A percentile compares a stretch with the other conserved stretches of the same genome.
These are phyloP conservation scores for Drosophila busckii DNA, from an alignment of 1,140 invertebrate genomes.

Conservation along the genomic window DNA sequence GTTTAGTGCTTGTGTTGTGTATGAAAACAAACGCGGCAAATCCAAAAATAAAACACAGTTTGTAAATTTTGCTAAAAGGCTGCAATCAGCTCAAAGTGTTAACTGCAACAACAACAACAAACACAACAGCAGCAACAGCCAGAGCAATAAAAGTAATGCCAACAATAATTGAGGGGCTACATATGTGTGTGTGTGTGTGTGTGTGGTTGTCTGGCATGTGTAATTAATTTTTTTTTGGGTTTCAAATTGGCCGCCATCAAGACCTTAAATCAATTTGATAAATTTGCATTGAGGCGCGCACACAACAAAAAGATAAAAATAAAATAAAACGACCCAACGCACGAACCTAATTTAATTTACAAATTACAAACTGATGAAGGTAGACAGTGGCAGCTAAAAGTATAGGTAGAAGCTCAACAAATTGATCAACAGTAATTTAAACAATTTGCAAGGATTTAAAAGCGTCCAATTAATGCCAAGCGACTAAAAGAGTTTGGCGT, in stretches of 20 bases:
- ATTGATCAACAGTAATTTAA: slow-evolving; percentile 16
- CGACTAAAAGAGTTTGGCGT: no score
- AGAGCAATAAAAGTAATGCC: slow-evolving; percentile 1
- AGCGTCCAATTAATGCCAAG: no score
- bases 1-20: no score
- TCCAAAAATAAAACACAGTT: no score
- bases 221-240: slow-evolving; percentile 68
- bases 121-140: neutral
- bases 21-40: no score
- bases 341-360: slow-evolving; percentile 66
- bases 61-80: no score
- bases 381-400: slow-evolving; percentile 7
- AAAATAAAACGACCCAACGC: slow-evolving; percentile 3
- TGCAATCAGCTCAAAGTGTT: slow-evolving; percentile 14
- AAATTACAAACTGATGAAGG: slow-evolving; percentile 70
- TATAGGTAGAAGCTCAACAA: no score
- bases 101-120: slow-evolving; percentile 7
- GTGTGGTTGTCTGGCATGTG: slow-evolving; percentile 37
- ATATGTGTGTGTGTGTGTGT: slow-evolving; percentile 15
- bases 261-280: slow-evolving; percentile 70
- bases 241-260: slow-evolving; percentile 62
- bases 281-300: slow-evolving; percentile 59
- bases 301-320: slow-evolving; percentile 6
- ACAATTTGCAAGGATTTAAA: slow-evolving; percentile 6
- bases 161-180: neutral